These are phyloP conservation scores for Pachyrhynchus sulphureomaculatus DNA, from an alignment of 1,140 invertebrate species.

Conservation along the genomic window DNA sequence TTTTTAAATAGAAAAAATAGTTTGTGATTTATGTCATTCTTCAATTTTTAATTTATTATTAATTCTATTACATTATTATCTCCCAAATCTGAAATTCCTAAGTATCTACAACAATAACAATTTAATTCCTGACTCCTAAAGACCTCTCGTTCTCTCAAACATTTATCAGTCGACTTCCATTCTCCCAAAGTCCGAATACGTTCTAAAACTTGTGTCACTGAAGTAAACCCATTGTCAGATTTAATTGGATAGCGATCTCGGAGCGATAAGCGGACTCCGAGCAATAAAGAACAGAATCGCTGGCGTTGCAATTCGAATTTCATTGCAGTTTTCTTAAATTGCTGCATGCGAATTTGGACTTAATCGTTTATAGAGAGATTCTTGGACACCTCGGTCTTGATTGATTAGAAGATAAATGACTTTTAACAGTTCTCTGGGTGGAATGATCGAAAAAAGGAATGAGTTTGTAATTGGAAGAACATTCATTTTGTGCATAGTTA, in stretches of 20 bases:
- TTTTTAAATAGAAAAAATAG: no score
- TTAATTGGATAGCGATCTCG: conserved; percentile 52
- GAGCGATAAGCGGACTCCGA: conserved; percentile 42
- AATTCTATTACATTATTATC: no score
- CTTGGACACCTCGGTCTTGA: conserved; percentile 43
- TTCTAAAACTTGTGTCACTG: conserved; percentile 49
- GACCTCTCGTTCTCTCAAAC: conserved; percentile 1
- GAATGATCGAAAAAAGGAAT: conserved; percentile 30
- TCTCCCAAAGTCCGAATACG: conserved; percentile 37
- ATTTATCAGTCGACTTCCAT: conserved; percentile 16
- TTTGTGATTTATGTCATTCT: no score
- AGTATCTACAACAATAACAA: no score
- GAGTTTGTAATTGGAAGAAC: not conserved
- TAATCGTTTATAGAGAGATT: conserved; percentile 24
- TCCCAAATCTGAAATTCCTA: no score
- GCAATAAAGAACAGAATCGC: conserved; percentile 36
- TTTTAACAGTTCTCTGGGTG: conserved; percentile 44
- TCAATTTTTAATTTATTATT: no score
- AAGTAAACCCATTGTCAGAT: conserved; percentile 52
- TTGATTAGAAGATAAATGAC: conserved; percentile 52
- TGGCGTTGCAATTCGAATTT: conserved; percentile 14
- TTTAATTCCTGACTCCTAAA: no score
- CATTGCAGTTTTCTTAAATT: conserved; percentile 1
- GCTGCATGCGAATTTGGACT: conserved; percentile 34
- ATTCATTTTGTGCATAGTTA: no score